Base-by-base conservation (phyloP, 2,113 vertebrate genomes). In the Pelecanus crispus region DNA sequence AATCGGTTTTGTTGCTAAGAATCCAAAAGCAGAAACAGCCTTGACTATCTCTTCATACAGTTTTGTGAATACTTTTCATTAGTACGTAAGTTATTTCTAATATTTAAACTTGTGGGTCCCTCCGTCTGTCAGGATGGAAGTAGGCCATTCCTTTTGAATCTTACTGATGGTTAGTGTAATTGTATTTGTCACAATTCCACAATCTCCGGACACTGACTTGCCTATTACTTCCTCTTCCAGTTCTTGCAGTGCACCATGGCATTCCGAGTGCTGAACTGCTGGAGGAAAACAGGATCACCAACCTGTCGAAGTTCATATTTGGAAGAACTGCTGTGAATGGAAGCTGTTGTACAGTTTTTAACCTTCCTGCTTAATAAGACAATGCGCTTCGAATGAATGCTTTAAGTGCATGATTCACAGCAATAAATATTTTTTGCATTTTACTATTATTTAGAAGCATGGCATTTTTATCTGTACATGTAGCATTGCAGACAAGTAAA, bases 201-300 rank as follows among this genome's bases (percentile, higher is more conserved):
- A 44, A 45, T 68, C 62, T 81, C 38, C 42, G 31, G 9, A 71
- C 29, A 25, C 26, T 56, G 40, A 50, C 15, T 91, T 63, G 31
- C 18, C 29, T 65, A 1, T 36, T 70, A 42, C 16, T 81, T 56
- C n/a, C 32, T 80, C 49, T 90, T 89, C 50, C 58, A 70, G 58
- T 92, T 99, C 91, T 98, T 99, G 97, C 97, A 98, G 97, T 98
- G 98, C 93, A 98, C 98, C 2, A 98, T 99, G 98, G 58, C 98
- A 63, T 92, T 99, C 88, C 98, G 95, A 99, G 84, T 36, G 38
- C 67, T 50, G 71, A 77, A 10, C 42, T 87, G 45, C 45, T 90
- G 70, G 75, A 78, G 62, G 84, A 90, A 56, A 38, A 50, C 44
- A 93, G 94, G 94, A 94, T 66, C 62, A 45, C 72, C 59, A 82